A percentile compares a stretch with the other conserved stretches of the same genome.
Evolutionary conservation across 2,888 invertebrate species (phyloP).

Genomic region (Linyphia triangularis): DNA sequence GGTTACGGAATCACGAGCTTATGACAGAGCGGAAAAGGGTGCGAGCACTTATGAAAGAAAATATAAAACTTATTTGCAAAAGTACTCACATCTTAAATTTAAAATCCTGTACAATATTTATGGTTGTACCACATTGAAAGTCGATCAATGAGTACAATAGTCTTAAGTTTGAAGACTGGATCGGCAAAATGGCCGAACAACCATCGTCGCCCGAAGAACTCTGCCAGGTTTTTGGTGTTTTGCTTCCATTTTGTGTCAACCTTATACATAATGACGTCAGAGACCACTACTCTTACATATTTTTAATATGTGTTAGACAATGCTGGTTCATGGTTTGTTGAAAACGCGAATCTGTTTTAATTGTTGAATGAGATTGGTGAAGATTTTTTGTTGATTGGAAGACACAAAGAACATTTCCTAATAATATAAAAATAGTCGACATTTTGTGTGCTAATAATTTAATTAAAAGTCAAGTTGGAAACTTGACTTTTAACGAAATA

Average conservation of each 20-base stretch:
- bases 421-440: too few relatives aligned
- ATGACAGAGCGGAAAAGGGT: neutral
- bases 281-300: too few relatives aligned
- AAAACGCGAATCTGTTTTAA: too few relatives aligned
- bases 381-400: too few relatives aligned
- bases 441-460: too few relatives aligned
- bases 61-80: neutral
- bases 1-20: neutral
- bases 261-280: too few relatives aligned
- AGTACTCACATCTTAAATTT: conserved; percentile 35
- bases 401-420: too few relatives aligned
- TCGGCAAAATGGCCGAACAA: conserved; percentile 74
- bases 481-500: too few relatives aligned
- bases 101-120: conserved; percentile 24
- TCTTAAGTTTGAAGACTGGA: conserved; percentile 36
- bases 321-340: too few relatives aligned
- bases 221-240: conserved; percentile 47
- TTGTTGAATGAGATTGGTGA: too few relatives aligned
- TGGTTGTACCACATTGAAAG: conserved; percentile 20
- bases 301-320: too few relatives aligned
- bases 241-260: conserved; percentile 33
- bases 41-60: neutral
- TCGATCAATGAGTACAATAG: conserved; percentile 14
- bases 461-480: too few relatives aligned
- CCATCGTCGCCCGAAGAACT: conserved; percentile 61